Evolutionary conservation across 92 coral and sea anemone genomes (phyloP).

Genomic region (Phenganax stokvisi): DNA sequence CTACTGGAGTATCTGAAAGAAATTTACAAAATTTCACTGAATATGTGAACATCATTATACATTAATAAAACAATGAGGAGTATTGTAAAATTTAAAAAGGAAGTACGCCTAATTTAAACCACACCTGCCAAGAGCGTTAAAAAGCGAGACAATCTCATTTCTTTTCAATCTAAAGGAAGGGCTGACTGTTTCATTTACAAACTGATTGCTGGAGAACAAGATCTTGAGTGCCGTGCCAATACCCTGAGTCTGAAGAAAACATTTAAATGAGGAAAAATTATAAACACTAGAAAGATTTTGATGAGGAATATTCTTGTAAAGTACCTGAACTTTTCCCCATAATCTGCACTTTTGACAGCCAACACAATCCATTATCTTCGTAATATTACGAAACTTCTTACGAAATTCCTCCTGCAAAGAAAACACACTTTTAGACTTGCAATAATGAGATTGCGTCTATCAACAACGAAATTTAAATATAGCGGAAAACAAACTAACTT

Average conservation of each 20-base stretch:
- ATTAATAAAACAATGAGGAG: neutral
- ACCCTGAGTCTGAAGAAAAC: conserved; percentile 71
- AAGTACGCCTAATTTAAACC: neutral
- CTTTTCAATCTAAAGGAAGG: conserved; percentile 65
- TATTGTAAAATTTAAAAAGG: neutral
- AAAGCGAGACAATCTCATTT: conserved; percentile 81
- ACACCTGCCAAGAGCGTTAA: conserved; percentile 89
- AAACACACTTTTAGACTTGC: neutral
- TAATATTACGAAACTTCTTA: conserved; percentile 86
- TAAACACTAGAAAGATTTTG: neutral
- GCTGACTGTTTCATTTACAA: conserved; percentile 55
- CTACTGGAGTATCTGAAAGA: conserved; percentile 73
- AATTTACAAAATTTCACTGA: neutral
- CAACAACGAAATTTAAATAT: too few relatives aligned
- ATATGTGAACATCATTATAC: too few relatives aligned
- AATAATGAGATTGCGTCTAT: neutral
- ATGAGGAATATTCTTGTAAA: neutral
- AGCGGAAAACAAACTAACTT: too few relatives aligned
- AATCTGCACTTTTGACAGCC: conserved; percentile 94
- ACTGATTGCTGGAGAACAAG: conserved; percentile 82
- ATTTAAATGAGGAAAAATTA: neutral
- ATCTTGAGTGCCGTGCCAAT: conserved; percentile 95
- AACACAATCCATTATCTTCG: conserved; percentile 98
- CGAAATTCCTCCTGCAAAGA: conserved; percentile 80
- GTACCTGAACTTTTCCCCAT: conserved; percentile 97